Percentiles rank a stretch among this genome's conserved stretches.
These are phyloP conservation scores for Thalassophryne amazonica DNA, from an alignment of 2,797 vertebrate species.

Conservation along the genomic window DNA sequence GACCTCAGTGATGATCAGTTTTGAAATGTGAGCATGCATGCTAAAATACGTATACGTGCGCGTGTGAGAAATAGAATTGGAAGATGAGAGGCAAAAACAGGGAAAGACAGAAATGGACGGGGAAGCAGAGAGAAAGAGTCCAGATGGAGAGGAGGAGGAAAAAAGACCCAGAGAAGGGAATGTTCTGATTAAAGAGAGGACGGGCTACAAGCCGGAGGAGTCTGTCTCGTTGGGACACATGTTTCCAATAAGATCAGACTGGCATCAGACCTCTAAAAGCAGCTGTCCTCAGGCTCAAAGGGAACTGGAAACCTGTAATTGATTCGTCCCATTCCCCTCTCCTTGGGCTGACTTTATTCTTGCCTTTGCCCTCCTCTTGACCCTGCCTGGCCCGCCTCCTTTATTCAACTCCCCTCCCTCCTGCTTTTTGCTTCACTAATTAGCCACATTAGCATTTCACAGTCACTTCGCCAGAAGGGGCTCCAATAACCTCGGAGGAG, in stretches of 20 bases:
- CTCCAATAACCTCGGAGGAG: constrained; percentile 54
- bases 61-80: not conserved
- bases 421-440: constrained; percentile 61
- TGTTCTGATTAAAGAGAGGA: constrained; percentile 29
- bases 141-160: constrained; percentile 11
- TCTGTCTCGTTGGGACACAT: constrained; percentile 35
- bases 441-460: constrained; percentile 75
- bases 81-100: not conserved
- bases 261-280: constrained; percentile 39
- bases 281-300: constrained; percentile 30
- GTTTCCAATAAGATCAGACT: constrained; percentile 48
- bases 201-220: constrained; percentile 18
- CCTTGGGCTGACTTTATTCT: constrained; percentile 56
- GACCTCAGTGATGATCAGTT: constrained; percentile 41
- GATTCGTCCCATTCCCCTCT: constrained; percentile 54
- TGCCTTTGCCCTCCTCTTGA: constrained; percentile 60
- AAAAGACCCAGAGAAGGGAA: constrained; percentile 12
- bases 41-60: constrained; percentile 3
- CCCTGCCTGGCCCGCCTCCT: constrained; percentile 33
- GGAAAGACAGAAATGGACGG: not conserved
- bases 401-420: constrained; percentile 32
- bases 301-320: constrained; percentile 44
- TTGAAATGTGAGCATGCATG: constrained; percentile 22
- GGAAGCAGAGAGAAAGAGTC: constrained; percentile 18
- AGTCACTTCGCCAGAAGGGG: constrained; percentile 63